Evolutionary conservation across 1,140 invertebrate genomes (phyloP).

Genomic region (Drosophila kikkawai): DNA sequence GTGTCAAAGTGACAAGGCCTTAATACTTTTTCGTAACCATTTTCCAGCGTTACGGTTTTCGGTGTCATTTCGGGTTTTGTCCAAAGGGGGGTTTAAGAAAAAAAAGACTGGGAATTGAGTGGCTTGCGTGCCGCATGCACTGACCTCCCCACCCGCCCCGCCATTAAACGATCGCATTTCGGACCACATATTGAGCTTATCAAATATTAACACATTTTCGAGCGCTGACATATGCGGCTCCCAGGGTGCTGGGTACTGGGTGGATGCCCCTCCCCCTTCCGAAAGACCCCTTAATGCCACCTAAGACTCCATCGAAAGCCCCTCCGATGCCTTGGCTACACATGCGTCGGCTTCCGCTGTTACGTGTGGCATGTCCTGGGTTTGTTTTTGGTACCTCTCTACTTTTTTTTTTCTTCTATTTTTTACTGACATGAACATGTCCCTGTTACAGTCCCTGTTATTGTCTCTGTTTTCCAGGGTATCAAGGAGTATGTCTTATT

Average conservation of each 20-base stretch:
- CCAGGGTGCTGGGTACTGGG: not conserved
- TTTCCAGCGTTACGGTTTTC: constrained; percentile 63
- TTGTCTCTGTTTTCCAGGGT: not conserved
- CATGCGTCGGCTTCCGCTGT: constrained; percentile 71
- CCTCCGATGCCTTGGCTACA: constrained; percentile 11
- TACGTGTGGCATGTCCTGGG: constrained; percentile 63
- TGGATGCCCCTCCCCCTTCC: no score
- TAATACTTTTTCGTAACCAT: constrained; percentile 79
- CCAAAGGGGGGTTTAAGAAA: not conserved
- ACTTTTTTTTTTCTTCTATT: no score
- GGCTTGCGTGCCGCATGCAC: constrained; percentile 70
- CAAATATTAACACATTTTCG: constrained; percentile 83
- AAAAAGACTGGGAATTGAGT: no score
- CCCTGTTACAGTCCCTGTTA: constrained; percentile 19
- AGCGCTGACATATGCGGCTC: constrained; percentile 70
- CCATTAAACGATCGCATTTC: constrained; percentile 44
- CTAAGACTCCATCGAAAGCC: not conserved
- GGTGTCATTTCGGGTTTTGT: constrained; percentile 58
- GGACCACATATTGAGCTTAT: constrained; percentile 82
- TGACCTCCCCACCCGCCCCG: constrained; percentile 18
- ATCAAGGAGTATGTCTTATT: not conserved
- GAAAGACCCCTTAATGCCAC: constrained; percentile 9
- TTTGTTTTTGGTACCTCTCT: not conserved
- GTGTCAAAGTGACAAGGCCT: constrained; percentile 80
- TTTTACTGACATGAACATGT: constrained; percentile 35